Percentiles rank a stretch among this genome's conserved stretches.
These are phyloP conservation scores for Zosterops lateralis DNA, from an alignment of 2,113 vertebrate species.

Conservation along the genomic window DNA sequence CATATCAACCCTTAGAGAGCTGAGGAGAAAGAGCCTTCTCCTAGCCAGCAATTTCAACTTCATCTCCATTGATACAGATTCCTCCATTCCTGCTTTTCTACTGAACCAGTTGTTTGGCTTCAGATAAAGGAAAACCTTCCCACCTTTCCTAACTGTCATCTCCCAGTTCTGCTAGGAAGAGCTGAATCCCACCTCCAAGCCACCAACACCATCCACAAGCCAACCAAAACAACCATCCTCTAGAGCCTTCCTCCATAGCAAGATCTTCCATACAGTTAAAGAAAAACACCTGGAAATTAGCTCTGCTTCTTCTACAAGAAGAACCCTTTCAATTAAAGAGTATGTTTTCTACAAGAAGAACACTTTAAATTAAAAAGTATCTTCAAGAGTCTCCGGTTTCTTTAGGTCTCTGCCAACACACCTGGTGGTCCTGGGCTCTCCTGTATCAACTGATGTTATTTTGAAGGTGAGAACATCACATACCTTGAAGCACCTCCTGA, in stretches of 20 bases:
- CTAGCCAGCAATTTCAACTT: not conserved
- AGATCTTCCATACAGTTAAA: not conserved
- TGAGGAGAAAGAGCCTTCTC: not conserved
- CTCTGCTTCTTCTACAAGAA: not conserved
- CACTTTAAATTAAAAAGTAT: not conserved
- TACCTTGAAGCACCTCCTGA: not conserved
- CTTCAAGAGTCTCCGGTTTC: not conserved
- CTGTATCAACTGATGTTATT: fast-evolving
- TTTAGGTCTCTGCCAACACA: not conserved
- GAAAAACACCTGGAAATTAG: not conserved
- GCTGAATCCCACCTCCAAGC: not conserved
- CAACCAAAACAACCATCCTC: not conserved
- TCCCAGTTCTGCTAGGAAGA: not conserved
- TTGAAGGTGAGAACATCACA: not conserved
- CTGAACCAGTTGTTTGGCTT: not conserved
- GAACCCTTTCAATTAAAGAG: not conserved
- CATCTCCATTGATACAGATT: not conserved
- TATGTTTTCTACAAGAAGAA: not conserved
- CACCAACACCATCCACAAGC: not conserved
- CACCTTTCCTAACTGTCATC: not conserved
- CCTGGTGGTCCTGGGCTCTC: not conserved
- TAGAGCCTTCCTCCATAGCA: not conserved
- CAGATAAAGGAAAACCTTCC: not conserved
- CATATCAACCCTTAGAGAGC: not conserved
- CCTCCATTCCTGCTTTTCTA: not conserved